Evolutionary conservation across 2,888 invertebrate species (phyloP), one percentile per base, ranked within the genome.

Genomic region (Lasioglossum leucozonium): DNA sequence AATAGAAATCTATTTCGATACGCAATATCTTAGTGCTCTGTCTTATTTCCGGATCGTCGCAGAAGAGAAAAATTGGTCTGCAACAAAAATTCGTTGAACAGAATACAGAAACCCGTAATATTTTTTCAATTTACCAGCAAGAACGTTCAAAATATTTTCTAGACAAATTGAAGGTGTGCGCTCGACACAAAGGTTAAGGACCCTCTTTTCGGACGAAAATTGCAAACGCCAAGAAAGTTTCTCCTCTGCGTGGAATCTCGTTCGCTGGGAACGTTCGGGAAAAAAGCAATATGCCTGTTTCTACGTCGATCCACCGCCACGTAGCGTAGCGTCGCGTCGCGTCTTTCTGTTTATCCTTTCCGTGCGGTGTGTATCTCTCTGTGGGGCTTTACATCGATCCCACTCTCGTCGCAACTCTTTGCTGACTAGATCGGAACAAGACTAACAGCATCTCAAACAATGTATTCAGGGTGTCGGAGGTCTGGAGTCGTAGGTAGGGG

Each of bases 381-480:
- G 75, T 55, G 69, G 71, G 79, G 71, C 76, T 87, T 78, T 79
- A 82, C 81, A 88, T 89, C 89, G 85, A 89, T 87, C 83, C 87
- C 73, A 51, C 62, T 81, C 77, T 74, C 87, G 83, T 71, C 79
- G 78, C 72, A 72, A 87, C 85, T 88, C 89, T 89, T 90, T 90
- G 87, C 88, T 71, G 90, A 87, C 87, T 88, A 83, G 87, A 87
- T 87, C 87, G 89, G 76, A 85, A 90, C 90, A 85, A 86, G 87
- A 84, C 90, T 90, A 90, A 89, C 89, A 87, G 84, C 89, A 89
- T 90, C 87, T 89, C 89, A 90, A 90, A 90, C 90, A 90, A 89
- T 90, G 88, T 88, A 87, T 87, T 85, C 78, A 77, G 79, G 74
- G 78, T 85, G 89, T 87, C 87, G 72, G 84, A 79, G 88, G 80